These are phyloP conservation scores for Tineola bisselliella DNA, from an alignment of 2,888 invertebrate species.

Conservation along the genomic window DNA sequence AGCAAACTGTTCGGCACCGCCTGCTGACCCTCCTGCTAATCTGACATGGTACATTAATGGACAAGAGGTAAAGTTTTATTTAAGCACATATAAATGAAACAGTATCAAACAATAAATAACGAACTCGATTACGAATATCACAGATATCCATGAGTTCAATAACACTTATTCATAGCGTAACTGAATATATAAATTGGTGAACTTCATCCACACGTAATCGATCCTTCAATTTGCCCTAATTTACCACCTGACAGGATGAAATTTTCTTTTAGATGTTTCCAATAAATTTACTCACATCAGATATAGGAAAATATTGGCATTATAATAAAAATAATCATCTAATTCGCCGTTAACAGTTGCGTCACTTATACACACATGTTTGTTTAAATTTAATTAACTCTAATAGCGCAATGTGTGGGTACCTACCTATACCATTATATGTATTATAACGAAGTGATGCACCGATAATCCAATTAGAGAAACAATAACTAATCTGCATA, in stretches of 20 bases:
- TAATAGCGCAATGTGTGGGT: no score
- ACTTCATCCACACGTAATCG: neutral
- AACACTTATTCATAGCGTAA: neutral
- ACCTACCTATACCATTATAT: neutral
- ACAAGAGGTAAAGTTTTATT: constrained; percentile 50
- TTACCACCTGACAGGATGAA: neutral
- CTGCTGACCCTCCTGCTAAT: constrained; percentile 73
- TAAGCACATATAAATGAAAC: neutral
- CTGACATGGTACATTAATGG: constrained; percentile 77
- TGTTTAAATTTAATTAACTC: no score
- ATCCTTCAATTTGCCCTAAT: neutral
- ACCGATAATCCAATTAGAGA: neutral
- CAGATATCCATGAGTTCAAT: neutral
- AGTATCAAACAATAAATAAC: no score
- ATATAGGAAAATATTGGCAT: neutral
- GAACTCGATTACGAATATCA: neutral
- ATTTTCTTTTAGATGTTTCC: neutral
- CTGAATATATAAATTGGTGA: neutral
- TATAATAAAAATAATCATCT: no score
- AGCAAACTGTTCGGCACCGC: constrained; percentile 75
- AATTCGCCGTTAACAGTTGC: no score
- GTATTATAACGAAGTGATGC: neutral
- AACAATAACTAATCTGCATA: constrained; percentile 18
- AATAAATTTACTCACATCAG: neutral
- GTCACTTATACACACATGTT: no score